A percentile compares a stretch with the other conserved stretches of the same genome.
Conservation (phyloP, 2,797 vertebrate species). For the Enteromius treurensis region DNA sequence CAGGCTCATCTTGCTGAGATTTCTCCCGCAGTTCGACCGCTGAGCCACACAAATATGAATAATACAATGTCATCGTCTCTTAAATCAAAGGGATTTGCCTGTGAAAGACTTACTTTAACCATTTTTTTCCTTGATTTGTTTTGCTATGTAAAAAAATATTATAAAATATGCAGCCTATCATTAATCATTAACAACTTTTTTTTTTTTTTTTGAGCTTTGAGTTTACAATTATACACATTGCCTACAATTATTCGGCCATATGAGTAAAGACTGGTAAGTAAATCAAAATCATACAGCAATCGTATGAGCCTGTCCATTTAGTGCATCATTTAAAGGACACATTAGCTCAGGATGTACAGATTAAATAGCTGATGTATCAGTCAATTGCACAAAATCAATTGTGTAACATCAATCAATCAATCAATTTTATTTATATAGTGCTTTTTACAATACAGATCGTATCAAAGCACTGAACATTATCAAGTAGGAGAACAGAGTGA, state of each 20-base stretch:
- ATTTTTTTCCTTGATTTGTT: neutral
- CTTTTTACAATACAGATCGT: too few relatives aligned
- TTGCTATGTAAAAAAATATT: neutral
- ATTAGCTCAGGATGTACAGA: neutral
- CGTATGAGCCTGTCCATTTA: neutral
- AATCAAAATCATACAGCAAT: neutral
- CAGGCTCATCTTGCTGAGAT: conserved; percentile 4
- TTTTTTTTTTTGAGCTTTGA: neutral
- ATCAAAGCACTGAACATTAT: too few relatives aligned
- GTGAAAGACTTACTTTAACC: neutral
- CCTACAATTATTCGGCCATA: neutral
- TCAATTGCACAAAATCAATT: neutral
- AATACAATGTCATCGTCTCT: neutral
- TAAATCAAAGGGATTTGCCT: neutral
- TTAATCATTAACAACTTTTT: neutral
- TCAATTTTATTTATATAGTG: too few relatives aligned
- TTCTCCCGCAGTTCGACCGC: neutral
- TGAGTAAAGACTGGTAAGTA: neutral
- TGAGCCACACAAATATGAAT: conserved; percentile 18
- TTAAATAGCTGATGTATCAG: neutral
- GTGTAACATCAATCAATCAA: neutral
- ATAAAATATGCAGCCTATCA: neutral
- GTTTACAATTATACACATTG: neutral
- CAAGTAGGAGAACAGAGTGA: too few relatives aligned
- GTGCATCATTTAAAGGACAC: neutral